Conservation (phyloP, 2,113 vertebrate species). For the Lynx canadensis region DNA sequence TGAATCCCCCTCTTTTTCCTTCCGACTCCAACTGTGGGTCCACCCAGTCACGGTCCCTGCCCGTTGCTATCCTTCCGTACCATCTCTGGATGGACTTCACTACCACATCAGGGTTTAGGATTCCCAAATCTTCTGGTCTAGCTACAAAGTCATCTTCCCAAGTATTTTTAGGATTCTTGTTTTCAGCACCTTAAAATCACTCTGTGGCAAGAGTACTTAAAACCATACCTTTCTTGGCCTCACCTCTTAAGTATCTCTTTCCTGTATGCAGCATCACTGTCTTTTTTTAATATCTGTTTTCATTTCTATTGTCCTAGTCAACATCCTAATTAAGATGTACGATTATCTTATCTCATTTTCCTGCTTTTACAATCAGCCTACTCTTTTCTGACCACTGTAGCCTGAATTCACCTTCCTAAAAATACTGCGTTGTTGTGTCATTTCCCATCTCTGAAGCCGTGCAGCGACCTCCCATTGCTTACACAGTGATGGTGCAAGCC, state of each 20-base stretch:
- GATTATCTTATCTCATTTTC: not conserved
- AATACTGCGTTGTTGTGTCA: not conserved
- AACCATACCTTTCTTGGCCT: not conserved
- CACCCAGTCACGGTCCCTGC: not conserved
- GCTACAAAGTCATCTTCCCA: not conserved
- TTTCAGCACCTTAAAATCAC: not conserved
- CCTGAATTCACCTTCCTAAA: not conserved
- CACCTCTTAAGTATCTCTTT: not conserved
- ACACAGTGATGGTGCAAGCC: not conserved
- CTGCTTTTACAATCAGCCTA: not conserved
- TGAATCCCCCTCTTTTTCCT: not conserved
- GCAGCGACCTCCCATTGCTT: not conserved
- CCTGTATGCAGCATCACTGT: not conserved
- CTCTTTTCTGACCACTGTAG: not conserved
- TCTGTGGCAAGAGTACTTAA: not conserved
- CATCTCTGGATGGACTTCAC: not conserved
- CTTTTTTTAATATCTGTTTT: not conserved
- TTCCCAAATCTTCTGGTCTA: not conserved
- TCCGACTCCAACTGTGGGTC: not conserved
- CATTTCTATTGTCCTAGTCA: not conserved
- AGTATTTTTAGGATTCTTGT: not conserved
- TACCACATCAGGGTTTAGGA: not conserved
- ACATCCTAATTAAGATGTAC: not conserved
- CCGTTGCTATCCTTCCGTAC: not conserved
- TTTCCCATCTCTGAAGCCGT: not conserved